Base-by-base conservation (phyloP, 2,113 vertebrate species). In the Ciconia maguari region DNA sequence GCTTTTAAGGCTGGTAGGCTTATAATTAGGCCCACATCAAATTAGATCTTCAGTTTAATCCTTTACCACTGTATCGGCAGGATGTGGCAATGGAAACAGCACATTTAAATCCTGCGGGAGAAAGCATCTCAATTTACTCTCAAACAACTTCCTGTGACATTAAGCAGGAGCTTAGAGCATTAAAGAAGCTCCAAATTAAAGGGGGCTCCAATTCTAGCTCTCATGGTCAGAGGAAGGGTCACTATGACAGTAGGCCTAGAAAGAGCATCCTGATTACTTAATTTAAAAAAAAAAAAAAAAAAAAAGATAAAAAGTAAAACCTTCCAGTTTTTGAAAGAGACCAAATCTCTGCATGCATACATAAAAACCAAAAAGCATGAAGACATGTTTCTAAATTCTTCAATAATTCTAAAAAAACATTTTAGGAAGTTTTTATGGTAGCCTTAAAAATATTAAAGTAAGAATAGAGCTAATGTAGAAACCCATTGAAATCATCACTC, bases 91-190 rank as follows among this genome's bases (percentile, higher is more conserved):
- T 81, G 83, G 82, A 95, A 94, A 76, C 48, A 85, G 71, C 87
- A 93, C 84, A 76, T 80, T 91, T 77, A 90, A 96, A 82, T 93
- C 92, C 71, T 65, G 68, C 7, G 8, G 52, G 49, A 95, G 41
- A 84, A 12, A 91, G 17, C 89, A 82, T 90, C 96, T 95, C 91
- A 80, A 80, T 94, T 96, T 89, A 94, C 83, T 36, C 75, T 91
- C 69, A 52, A 61, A 4, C 91, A 90, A 82, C 82, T 91, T 91
- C 61, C 78, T 78, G 66, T 83, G 80, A 93, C 83, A 88, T 93
- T 87, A 87, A 85, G 71, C 80, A 88, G 68, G 48, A 93, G 68
- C 60, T 87, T 93, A 87, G 52, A 91, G 83, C 38, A 93, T 91
- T 87, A 86, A 75, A 80, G 44, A 38, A 38, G 32, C 46, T 94